Evolutionary conservation across 2,888 invertebrate genomes (phyloP).

Genomic region (Agonopterix arenella): DNA sequence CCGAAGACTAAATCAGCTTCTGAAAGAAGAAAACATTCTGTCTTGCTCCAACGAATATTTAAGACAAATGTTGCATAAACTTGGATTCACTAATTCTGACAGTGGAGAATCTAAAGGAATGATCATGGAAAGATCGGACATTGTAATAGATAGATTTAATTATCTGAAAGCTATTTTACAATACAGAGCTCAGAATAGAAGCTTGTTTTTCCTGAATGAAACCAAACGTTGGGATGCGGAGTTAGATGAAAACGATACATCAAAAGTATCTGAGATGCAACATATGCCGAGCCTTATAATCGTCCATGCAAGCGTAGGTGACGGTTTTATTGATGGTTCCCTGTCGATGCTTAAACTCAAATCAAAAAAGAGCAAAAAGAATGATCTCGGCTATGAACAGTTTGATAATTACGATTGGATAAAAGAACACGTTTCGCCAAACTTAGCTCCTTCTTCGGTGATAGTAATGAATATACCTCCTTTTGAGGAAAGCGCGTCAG

Average conservation of each 20-base stretch:
- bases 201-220: constrained; percentile 5
- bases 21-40: constrained; percentile 8
- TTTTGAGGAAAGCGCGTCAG: neutral
- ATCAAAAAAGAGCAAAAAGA: neutral
- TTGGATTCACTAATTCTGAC: constrained; percentile 6
- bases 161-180: constrained; percentile 4
- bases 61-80: constrained; percentile 5
- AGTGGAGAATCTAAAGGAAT: neutral
- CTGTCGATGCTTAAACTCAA: neutral
- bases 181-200: constrained; percentile 1
- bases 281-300: neutral
- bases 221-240: neutral
- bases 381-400: neutral
- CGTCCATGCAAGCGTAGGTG: neutral
- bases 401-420: constrained; percentile 6
- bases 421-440: constrained; percentile 1
- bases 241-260: neutral
- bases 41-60: constrained; percentile 8
- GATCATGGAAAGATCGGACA: neutral
- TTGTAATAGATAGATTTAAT: constrained; percentile 1
- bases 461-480: constrained; percentile 4
- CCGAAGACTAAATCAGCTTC: constrained; percentile 4
- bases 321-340: constrained; percentile 1
- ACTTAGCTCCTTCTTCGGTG: constrained; percentile 1
- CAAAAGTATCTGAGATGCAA: neutral